A percentile compares a stretch with the other conserved stretches of the same genome.
Conservation (phyloP, 1,140 invertebrate species). For the Eurosta solidaginis region DNA sequence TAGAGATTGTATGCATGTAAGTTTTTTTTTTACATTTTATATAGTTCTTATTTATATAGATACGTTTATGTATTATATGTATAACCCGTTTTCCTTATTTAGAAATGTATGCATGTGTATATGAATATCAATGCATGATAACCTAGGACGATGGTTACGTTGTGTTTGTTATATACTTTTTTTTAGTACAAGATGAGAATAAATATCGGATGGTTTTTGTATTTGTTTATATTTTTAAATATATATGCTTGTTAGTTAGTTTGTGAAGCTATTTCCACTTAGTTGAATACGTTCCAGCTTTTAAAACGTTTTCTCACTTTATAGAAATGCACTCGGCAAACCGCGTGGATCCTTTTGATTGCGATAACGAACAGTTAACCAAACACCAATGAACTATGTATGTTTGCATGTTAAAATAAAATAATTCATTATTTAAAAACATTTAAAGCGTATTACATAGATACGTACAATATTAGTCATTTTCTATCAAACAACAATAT, state of each 20-base stretch:
- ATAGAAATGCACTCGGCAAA: slow-evolving; percentile 96
- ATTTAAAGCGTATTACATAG: no score
- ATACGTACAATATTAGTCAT: no score
- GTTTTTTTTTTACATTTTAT: neutral
- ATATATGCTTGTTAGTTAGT: neutral
- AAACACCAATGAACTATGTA: slow-evolving; percentile 92
- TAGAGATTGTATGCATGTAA: neutral
- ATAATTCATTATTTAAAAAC: neutral
- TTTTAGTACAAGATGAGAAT: neutral
- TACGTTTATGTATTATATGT: neutral
- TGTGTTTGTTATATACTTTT: neutral
- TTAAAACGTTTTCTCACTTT: slow-evolving; percentile 58
- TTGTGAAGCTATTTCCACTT: neutral
- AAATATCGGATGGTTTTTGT: neutral
- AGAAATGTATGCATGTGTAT: neutral
- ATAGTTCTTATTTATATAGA: neutral
- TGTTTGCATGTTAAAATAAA: slow-evolving; percentile 4
- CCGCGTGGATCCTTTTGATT: slow-evolving; percentile 96
- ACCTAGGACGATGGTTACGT: neutral
- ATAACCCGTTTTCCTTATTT: no score
- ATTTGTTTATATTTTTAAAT: neutral
- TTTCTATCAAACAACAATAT: neutral
- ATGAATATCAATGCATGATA: neutral
- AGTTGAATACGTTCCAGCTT: neutral
- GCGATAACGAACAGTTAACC: slow-evolving; percentile 94